Conservation (phyloP, 37 sponge, comb jelly and placozoan genomes). For the Chondrosia reniformis region DNA sequence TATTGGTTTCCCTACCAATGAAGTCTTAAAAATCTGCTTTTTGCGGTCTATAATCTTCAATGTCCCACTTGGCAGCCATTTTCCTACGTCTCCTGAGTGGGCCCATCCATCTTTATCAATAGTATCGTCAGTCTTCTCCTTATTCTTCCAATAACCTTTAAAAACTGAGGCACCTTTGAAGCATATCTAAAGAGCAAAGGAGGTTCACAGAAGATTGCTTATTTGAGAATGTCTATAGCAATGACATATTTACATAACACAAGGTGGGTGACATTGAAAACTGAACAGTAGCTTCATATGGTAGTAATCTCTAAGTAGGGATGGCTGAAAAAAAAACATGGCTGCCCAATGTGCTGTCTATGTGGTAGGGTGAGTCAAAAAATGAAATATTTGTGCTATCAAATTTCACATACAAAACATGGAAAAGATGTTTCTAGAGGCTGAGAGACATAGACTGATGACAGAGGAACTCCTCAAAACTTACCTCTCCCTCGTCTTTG, state of each 20-base stretch:
- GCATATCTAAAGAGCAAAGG: constrained; percentile 64
- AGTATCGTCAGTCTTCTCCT: constrained; percentile 80
- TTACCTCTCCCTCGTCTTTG: constrained; percentile 90
- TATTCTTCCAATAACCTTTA: constrained; percentile 82
- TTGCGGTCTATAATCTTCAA: constrained; percentile 91
- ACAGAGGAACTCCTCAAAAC: neutral
- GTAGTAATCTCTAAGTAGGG: too few relatives aligned
- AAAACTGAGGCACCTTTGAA: constrained; percentile 84
- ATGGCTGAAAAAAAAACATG: too few relatives aligned
- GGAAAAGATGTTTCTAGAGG: too few relatives aligned
- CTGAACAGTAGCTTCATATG: too few relatives aligned
- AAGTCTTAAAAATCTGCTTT: constrained; percentile 95
- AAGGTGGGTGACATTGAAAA: too few relatives aligned
- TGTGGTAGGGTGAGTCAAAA: too few relatives aligned
- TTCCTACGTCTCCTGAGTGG: constrained; percentile 94
- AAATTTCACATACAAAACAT: too few relatives aligned
- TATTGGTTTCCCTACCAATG: constrained; percentile 41
- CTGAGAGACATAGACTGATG: too few relatives aligned
- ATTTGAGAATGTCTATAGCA: too few relatives aligned
- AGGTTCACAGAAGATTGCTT: neutral
- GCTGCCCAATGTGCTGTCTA: too few relatives aligned
- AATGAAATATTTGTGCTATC: too few relatives aligned
- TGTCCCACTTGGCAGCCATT: constrained; percentile 84
- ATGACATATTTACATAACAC: too few relatives aligned
- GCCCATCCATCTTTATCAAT: constrained; percentile 94